Evolutionary conservation across 92 coral and sea anemone genomes (phyloP).

Genomic region (Montipora capitata): DNA sequence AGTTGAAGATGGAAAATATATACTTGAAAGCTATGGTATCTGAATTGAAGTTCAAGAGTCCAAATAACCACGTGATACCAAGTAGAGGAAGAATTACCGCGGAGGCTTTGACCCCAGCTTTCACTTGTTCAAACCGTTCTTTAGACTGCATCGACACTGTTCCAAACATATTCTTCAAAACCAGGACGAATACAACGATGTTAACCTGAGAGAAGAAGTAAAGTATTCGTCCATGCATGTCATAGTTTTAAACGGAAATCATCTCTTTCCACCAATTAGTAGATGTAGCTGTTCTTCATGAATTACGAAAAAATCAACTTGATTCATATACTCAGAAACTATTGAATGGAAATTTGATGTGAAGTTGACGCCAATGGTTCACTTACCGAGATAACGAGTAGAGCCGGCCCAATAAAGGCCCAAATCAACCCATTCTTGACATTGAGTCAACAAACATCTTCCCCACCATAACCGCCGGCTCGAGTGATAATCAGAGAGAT

Average conservation of each 20-base stretch:
- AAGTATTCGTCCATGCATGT: too few species aligned
- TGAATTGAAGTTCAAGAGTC: conserved; percentile 83
- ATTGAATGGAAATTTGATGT: too few species aligned
- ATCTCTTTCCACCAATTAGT: too few species aligned
- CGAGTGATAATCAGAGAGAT: neutral
- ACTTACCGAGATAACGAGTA: conserved; percentile 80
- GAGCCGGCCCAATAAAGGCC: conserved; percentile 89
- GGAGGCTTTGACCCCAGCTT: conserved; percentile 88
- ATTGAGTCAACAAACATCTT: neutral
- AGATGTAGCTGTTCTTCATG: too few species aligned
- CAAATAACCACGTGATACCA: conserved; percentile 90
- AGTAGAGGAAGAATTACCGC: conserved; percentile 85
- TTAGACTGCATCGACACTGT: neutral
- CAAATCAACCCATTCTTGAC: conserved; percentile 77
- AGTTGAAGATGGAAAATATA: conserved; percentile 52
- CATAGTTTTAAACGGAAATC: too few species aligned
- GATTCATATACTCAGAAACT: too few species aligned
- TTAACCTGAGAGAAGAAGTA: neutral
- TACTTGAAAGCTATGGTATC: conserved; percentile 82
- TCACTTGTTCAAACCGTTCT: neutral
- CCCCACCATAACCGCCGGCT: conserved; percentile 67
- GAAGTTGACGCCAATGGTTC: neutral
- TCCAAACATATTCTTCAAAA: neutral
- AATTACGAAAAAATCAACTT: too few species aligned
- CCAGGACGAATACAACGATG: neutral